Evolutionary conservation across 2,888 invertebrate genomes (phyloP).

Genomic region (Lapara coniferarum): DNA sequence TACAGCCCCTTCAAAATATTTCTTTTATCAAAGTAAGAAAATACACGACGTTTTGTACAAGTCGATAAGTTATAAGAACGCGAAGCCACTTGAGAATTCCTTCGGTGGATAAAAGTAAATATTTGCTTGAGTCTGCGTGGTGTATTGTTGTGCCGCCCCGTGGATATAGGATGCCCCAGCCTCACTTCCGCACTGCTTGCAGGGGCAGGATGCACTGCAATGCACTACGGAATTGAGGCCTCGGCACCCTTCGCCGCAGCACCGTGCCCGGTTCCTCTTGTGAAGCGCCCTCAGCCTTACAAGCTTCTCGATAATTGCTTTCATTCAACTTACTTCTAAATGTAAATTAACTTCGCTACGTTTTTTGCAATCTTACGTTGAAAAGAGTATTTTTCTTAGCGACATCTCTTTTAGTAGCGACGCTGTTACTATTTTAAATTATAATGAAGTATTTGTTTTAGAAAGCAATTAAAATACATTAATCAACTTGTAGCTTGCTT

Average conservation of each 20-base stretch:
- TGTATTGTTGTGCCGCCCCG: constrained; percentile 19
- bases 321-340: constrained; percentile 2
- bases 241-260: constrained; percentile 76
- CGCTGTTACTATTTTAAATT: background rate
- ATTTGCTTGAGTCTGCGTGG: constrained; percentile 13
- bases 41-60: constrained; percentile 1
- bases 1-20: background rate
- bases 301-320: constrained; percentile 19
- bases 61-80: constrained; percentile 12
- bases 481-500: background rate
- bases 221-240: constrained; percentile 98
- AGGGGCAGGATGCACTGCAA: constrained; percentile 94
- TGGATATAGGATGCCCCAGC: constrained; percentile 74
- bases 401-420: background rate
- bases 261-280: constrained; percentile 9
- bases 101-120: constrained; percentile 15
- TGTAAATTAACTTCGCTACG: background rate
- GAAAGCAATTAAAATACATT: background rate
- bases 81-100: constrained; percentile 11
- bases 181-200: constrained; percentile 98
- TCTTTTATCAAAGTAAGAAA: background rate
- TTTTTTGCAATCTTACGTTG: background rate
- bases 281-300: constrained; percentile 3
- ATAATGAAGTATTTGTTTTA: background rate
- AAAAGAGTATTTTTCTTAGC: background rate